phyloP scores from a whole-genome alignment of 2,797 vertebrate species.

The Pseudocheirus occidentalis region DNA sequence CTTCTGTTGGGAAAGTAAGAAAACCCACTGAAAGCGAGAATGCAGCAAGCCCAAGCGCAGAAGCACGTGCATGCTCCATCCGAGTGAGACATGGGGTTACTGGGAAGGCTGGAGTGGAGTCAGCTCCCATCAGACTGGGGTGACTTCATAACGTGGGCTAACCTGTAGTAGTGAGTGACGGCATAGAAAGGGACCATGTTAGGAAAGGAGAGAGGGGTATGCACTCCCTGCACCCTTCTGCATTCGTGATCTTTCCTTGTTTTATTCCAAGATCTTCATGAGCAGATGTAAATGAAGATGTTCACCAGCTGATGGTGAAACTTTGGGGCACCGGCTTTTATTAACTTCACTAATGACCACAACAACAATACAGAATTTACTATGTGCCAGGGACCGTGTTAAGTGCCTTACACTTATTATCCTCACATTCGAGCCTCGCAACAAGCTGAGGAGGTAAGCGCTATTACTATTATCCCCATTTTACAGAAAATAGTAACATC shows the following conservation, averaged over 20 bases:
- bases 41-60: not conserved
- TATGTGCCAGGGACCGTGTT: not conserved
- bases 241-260: not conserved
- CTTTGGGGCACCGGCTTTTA: not conserved
- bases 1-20: not conserved
- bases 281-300: not conserved
- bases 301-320: not conserved
- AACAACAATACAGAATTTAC: too few species aligned
- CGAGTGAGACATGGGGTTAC: not conserved
- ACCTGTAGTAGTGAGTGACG: not conserved
- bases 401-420: not conserved
- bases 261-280: not conserved
- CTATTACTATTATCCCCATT: not conserved
- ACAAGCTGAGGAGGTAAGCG: too few species aligned
- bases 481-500: not conserved
- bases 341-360: not conserved
- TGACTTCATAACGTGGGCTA: not conserved
- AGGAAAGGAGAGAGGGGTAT: not conserved
- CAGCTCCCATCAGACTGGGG: not conserved
- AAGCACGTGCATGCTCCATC: not conserved
- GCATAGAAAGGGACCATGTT: not conserved
- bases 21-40: not conserved
- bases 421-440: not conserved
- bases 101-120: not conserved
- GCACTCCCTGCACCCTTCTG: not conserved